Base-by-base conservation (phyloP, 2,113 vertebrate genomes). In the Eublepharis macularius region DNA sequence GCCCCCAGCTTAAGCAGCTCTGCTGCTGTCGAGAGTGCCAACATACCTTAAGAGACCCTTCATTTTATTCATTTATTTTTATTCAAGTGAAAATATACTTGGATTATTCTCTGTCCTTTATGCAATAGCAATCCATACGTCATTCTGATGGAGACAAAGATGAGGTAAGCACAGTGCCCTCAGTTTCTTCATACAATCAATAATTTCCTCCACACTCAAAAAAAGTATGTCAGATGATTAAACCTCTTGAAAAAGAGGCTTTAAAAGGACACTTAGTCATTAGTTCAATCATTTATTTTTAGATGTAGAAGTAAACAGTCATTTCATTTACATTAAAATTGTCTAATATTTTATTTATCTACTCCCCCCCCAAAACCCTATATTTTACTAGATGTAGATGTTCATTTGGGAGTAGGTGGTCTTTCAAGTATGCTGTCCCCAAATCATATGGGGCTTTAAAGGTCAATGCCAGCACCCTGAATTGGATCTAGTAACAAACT, bases 201-300 rank as follows among this genome's bases (percentile, higher is more conserved):
- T 26, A 76, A 78, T 26, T 83, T 32, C 43, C 3, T 0, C 9
- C 1, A 0, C 49, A 36, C 57, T 69, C 0, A 1, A 24, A 47
- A 85, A 43, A 1, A 76, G 11, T 91, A 68, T 19, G 66, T 14
- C 63, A 49, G 51, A 54, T 0, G 0, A 57, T 78, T 76, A 78
- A 91, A 49, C 45, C 81, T 57, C 0, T 43, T 87, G 79, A 74
- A 91, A 66, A 47, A 34, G 6, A 85, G n/a, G 47, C 24, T 87
- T 60, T 90, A 66, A 21, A 81, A 0, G 16, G 57, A 77, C 0
- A 0, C 65, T 86, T 76, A 78, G 36, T 76, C 82, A 54, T 13
- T n/a, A n/a, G 2, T 81, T 88, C 80, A 78, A 68, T 24, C 2
- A 21, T 43, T 45, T 90, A 90, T 82, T 89, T 91, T 92, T 90